Evolutionary conservation across 2,113 vertebrate species (phyloP).

Genomic region (Irena cyanogastra): DNA sequence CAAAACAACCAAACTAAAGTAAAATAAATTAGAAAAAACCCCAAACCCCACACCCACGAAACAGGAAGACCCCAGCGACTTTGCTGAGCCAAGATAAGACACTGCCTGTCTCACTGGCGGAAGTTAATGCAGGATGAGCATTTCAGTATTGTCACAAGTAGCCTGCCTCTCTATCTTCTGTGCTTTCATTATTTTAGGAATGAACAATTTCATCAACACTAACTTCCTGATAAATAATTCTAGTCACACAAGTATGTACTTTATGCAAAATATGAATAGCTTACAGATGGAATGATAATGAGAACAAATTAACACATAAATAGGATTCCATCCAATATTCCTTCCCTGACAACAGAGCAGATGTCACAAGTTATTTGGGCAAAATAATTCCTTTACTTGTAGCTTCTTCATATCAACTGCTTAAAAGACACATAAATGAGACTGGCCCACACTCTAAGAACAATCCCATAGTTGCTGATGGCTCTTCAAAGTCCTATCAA

Average conservation of each 20-base stretch:
- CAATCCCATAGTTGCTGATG: neutral
- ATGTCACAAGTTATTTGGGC: neutral
- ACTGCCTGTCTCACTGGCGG: neutral
- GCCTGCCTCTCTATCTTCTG: neutral
- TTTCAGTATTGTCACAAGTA: neutral
- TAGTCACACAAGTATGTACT: neutral
- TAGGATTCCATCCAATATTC: conserved; percentile 20
- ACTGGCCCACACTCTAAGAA: neutral
- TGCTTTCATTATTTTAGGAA: neutral
- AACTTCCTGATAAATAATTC: neutral
- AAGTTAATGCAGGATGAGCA: neutral
- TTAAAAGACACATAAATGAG: neutral
- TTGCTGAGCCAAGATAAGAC: conserved; percentile 35
- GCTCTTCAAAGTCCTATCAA: neutral
- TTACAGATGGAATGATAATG: conserved; percentile 9
- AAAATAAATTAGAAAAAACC: neutral
- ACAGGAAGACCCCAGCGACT: neutral
- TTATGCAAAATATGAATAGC: neutral
- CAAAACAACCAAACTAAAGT: neutral
- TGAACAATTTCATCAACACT: neutral
- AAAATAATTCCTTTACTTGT: neutral
- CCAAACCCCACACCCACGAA: neutral
- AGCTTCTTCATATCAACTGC: neutral
- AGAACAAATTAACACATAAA: conserved; percentile 35
- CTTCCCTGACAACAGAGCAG: neutral